Percentiles rank a stretch among this genome's conserved stretches.
phyloP scores from a whole-genome alignment of 2,888 invertebrate genomes.

The Melanostoma mellinum region DNA sequence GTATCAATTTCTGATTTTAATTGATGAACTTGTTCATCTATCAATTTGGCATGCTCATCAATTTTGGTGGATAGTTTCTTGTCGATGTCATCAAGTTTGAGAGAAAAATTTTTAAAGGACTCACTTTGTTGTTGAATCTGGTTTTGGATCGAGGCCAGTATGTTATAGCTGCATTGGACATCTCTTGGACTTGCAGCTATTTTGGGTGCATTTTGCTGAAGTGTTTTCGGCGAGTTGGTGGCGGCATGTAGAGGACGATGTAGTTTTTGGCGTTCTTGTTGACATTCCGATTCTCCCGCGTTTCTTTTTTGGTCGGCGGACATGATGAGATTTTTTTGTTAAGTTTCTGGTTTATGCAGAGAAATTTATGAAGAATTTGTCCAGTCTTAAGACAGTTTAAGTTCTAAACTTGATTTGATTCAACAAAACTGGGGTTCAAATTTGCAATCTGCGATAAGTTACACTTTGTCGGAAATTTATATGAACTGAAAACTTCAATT shows the following conservation, averaged over 20 bases:
- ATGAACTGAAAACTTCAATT: conserved; percentile 8
- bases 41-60: background rate
- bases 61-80: too few relatives aligned
- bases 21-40: background rate
- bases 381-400: background rate
- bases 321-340: too few relatives aligned
- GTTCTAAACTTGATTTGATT: background rate
- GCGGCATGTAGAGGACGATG: too few relatives aligned
- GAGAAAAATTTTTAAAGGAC: too few relatives aligned
- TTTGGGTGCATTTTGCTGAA: background rate
- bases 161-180: background rate
- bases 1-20: background rate
- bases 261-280: background rate
- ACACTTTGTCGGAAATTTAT: background rate
- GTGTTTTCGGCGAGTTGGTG: background rate
- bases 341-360: background rate
- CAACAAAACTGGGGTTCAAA: background rate
- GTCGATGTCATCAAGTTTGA: too few relatives aligned
- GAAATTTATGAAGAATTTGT: background rate
- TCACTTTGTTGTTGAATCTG: too few relatives aligned
- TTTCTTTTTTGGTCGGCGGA: background rate
- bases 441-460: background rate
- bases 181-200: background rate
- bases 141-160: too few relatives aligned
- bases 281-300: background rate